Evolutionary conservation across 2,888 invertebrate species (phyloP), one percentile per base, ranked within the genome.

Genomic region (Liopterus haemorrhoidalis): DNA sequence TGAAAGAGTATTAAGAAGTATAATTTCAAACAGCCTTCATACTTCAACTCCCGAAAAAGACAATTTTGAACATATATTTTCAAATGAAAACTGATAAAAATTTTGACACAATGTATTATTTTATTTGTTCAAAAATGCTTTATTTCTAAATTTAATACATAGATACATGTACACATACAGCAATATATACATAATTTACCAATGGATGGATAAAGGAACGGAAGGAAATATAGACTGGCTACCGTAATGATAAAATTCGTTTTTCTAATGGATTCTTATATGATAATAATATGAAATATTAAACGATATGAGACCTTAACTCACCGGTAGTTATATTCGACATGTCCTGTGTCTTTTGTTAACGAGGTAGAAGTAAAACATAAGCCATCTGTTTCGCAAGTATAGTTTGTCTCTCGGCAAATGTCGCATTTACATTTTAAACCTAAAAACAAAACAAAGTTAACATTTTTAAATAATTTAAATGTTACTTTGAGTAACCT

Each of bases 381-480:
- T 63, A 81, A 84, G 30, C 92, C 92, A 69, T 91, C 89, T 3
- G 92, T 92, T 66, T 81, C 82, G 69, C 92, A 92, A 21, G 88
- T 87, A 61, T 79, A 72, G 65, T 91, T 88, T 40, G 75, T 75
- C 9, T 81, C 78, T 52, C 72, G 71, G 61, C 85, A 84, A 59
- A 83, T 79, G 62, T 87, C 85, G 71, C 91, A 92, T 69, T 84
- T 83, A 67, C 92, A 92, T 70, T 83, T 84, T 59, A 90, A 68
- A 53, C 79, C 85, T 85, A 68, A 44, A 71, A 71, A 47, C 4
- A 19, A 19, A 50, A 44, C 40, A 52, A 43, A 40, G 37, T 35
- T 25, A 51, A 31, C n/a, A 43, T 20, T 28, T 36, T 31, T 11
- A 20, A 15, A 19, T 8, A 33, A 40, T 19, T 20, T 30, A 38